phyloP scores from a whole-genome alignment of 2,113 vertebrate species.

The Labeo catla region DNA sequence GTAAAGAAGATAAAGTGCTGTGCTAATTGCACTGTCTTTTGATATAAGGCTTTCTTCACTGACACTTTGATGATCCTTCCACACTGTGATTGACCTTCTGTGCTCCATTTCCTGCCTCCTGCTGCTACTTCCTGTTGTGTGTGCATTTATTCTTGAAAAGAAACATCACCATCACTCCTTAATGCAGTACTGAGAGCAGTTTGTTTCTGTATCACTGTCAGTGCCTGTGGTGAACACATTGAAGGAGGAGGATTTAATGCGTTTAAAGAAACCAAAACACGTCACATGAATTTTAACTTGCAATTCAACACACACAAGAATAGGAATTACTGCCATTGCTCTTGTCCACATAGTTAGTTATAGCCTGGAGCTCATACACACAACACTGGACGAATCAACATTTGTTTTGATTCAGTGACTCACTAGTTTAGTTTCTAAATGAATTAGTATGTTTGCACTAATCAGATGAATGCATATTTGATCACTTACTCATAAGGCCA shows the following conservation, averaged over 20 bases:
- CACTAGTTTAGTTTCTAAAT: not conserved
- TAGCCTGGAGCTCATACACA: not conserved
- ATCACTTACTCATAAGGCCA: not conserved
- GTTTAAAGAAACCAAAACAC: not conserved
- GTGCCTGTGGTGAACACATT: not conserved
- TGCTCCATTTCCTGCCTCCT: not conserved
- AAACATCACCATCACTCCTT: not conserved
- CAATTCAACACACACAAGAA: not conserved
- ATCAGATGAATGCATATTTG: not conserved
- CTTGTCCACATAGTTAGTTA: not conserved
- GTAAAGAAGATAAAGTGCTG: not conserved
- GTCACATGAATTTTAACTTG: not conserved
- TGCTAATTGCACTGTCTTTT: not conserved
- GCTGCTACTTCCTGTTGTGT: not conserved
- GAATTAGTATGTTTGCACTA: not conserved
- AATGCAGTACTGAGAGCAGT: not conserved
- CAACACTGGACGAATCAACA: not conserved
- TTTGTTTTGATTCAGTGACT: too few species aligned
- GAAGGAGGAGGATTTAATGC: not conserved
- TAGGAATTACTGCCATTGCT: not conserved
- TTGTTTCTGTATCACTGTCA: not conserved
- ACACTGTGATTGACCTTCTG: not conserved
- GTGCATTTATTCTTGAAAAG: not conserved
- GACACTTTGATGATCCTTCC: slow-evolving; percentile 6
- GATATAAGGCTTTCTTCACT: not conserved